Percentiles rank a stretch among this genome's conserved stretches.
Conservation (phyloP, 1,140 invertebrate species). For the Atta colombica region DNA sequence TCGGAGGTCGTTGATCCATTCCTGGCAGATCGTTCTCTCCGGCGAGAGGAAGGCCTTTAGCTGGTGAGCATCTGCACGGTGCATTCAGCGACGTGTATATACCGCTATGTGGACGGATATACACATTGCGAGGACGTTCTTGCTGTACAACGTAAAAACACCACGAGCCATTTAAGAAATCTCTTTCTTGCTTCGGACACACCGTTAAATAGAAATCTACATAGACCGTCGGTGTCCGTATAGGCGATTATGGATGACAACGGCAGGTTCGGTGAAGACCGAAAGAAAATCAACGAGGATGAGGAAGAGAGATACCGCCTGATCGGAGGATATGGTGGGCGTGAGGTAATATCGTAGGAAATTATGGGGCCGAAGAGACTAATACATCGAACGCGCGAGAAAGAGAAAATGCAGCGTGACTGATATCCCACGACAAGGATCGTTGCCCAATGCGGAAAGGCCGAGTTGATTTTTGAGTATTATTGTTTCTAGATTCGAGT, state of each 20-base stretch:
- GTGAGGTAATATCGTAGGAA: constrained; percentile 55
- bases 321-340: constrained; percentile 53
- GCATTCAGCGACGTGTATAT: constrained; percentile 75
- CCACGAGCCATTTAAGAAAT: constrained; percentile 65
- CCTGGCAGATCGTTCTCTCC: constrained; percentile 76
- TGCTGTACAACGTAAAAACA: constrained; percentile 58
- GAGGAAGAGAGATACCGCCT: constrained; percentile 4
- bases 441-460: constrained; percentile 11
- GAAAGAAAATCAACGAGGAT: constrained; percentile 54
- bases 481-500: constrained; percentile 34
- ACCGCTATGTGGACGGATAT: constrained; percentile 73
- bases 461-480: constrained; percentile 30
- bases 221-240: constrained; percentile 23
- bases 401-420: constrained; percentile 21
- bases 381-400: constrained; percentile 27
- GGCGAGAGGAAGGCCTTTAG: constrained; percentile 72
- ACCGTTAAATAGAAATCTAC: constrained; percentile 66
- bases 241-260: constrained; percentile 33
- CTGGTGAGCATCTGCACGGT: constrained; percentile 72
- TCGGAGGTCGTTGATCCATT: constrained; percentile 82
- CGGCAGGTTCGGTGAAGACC: constrained; percentile 56
- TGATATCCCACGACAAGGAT: constrained; percentile 46
- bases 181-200: constrained; percentile 64
- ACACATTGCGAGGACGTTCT: constrained; percentile 66
- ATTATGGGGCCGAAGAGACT: constrained; percentile 42